Percentiles rank a stretch among this genome's conserved stretches.
phyloP scores from a whole-genome alignment of 2,113 vertebrate species.

The Melanocharis versteri region DNA sequence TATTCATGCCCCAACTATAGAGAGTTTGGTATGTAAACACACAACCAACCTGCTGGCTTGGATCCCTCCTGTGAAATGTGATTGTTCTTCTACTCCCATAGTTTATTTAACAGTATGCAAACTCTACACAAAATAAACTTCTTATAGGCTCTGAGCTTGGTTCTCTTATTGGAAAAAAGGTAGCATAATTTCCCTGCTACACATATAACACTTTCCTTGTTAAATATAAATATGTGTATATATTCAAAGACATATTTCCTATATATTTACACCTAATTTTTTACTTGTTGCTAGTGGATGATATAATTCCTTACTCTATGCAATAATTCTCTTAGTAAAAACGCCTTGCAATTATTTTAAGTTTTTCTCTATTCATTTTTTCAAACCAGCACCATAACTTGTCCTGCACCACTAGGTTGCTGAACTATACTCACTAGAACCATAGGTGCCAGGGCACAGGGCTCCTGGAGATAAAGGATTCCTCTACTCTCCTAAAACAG shows the following conservation, averaged over 20 bases:
- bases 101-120: background rate
- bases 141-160: background rate
- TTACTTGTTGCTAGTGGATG: background rate
- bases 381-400: background rate
- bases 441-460: background rate
- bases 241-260: background rate
- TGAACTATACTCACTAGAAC: background rate
- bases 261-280: background rate
- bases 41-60: background rate
- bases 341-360: background rate
- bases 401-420: background rate
- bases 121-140: background rate
- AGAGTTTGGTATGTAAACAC: background rate
- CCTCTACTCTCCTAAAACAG: background rate
- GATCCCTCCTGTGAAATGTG: background rate
- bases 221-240: background rate
- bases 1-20: background rate
- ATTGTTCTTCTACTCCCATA: background rate
- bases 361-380: background rate
- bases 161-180: background rate
- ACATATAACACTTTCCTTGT: background rate
- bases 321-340: background rate
- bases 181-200: background rate
- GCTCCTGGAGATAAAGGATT: background rate
- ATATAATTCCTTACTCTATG: background rate